A percentile compares a stretch with the other conserved stretches of the same genome.
Conservation (phyloP, 2,888 invertebrate genomes). For the Dryococelus australis region DNA sequence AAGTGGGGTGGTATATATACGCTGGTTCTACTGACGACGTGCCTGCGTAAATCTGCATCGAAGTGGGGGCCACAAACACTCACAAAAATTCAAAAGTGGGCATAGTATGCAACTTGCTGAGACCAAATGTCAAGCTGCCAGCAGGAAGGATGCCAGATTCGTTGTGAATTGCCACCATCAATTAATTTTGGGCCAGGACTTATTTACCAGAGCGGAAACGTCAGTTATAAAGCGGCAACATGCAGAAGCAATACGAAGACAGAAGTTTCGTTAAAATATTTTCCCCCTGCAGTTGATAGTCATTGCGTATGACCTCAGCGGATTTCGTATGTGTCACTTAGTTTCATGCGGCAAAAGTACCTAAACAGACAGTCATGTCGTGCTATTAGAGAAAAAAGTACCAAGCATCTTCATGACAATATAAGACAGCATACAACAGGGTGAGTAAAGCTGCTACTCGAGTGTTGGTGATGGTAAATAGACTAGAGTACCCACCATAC, state of each 20-base stretch:
- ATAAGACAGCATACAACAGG: too few species aligned
- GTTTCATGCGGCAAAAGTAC: too few species aligned
- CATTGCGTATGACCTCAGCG: conserved; percentile 26
- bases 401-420: too few species aligned
- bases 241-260: background rate
- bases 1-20: too few species aligned
- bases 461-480: too few species aligned
- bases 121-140: background rate
- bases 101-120: conserved; percentile 20
- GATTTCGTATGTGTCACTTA: too few species aligned
- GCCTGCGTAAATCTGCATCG: conserved; percentile 18
- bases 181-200: conserved; percentile 34
- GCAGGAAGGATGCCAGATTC: background rate
- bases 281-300: conserved; percentile 26
- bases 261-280: conserved; percentile 30
- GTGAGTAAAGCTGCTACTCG: too few species aligned
- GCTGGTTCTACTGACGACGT: too few species aligned
- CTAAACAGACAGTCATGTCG: too few species aligned
- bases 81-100: conserved; percentile 24
- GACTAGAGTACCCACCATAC: too few species aligned
- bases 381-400: too few species aligned
- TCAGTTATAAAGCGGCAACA: conserved; percentile 30
- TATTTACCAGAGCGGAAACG: conserved; percentile 31
- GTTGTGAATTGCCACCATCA: background rate
- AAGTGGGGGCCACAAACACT: conserved; percentile 23